Percentiles rank a stretch among this genome's conserved stretches.
Conservation (phyloP, 1,140 invertebrate species). For the Aradophagus sp. region DNA sequence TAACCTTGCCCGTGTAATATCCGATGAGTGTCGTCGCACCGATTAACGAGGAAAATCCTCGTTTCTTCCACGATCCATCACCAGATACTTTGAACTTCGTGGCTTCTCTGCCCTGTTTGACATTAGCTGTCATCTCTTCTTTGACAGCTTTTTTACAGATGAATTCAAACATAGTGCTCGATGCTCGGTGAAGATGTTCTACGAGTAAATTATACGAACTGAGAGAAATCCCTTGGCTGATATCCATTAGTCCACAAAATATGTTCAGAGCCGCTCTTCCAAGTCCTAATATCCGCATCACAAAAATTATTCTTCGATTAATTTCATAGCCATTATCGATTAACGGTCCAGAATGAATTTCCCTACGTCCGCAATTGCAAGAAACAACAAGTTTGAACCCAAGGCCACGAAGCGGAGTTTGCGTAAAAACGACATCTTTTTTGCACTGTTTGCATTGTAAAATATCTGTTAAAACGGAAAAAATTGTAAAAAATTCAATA, state of each 20-base stretch:
- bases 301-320: conserved; percentile 43
- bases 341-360: no score
- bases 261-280: conserved; percentile 14
- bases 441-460: conserved; percentile 30
- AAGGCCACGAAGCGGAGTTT: conserved; percentile 27
- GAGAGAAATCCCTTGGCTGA: conserved; percentile 9
- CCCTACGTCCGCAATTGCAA: no score
- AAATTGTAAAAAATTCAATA: conserved; percentile 38
- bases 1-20: conserved; percentile 49
- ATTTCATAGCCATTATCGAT: conserved; percentile 36
- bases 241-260: conserved; percentile 32
- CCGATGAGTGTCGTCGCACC: conserved; percentile 44
- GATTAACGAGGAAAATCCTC: conserved; percentile 31
- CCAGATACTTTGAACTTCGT: conserved; percentile 37
- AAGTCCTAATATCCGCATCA: conserved; percentile 36
- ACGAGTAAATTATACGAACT: conserved; percentile 12
- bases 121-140: conserved; percentile 43
- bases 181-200: conserved; percentile 8
- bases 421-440: conserved; percentile 23
- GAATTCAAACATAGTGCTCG: conserved; percentile 6
- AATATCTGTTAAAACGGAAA: conserved; percentile 26
- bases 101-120: conserved; percentile 8
- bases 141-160: conserved; percentile 29
- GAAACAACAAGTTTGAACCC: no score
- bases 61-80: conserved; percentile 39